Base-by-base conservation (phyloP, 2,797 vertebrate species). In the Tarsius wallacei region DNA sequence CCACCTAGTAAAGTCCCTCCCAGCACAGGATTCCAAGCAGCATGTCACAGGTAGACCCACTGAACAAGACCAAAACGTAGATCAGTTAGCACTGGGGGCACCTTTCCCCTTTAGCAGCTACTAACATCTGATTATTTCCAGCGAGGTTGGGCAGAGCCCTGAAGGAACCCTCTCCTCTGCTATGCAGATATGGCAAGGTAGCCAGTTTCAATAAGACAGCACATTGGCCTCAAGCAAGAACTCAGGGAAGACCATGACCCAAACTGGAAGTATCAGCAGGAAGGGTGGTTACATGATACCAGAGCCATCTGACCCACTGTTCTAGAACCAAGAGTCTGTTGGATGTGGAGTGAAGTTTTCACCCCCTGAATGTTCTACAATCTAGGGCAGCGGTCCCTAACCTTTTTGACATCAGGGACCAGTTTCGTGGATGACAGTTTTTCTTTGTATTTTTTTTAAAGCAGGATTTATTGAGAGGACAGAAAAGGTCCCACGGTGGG, bases 1-100 rank as follows among this genome's bases (percentile, higher is more conserved):
- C 24, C 57, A 59, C 42, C 17, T 53, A 36, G 42, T n/a, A 42
- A 86, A 49, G 42, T 28, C 49, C 51, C 51, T 51, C 49, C 59
- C 57, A 33, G 74, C 17, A 49, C 31, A 82, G 49, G 57, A 66
- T 53, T n/a, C 31, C 51, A 1, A 33, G 57, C 49, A 36, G 15
- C 1, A 10, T 36, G 57, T 12, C 83, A 74, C 12, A 1, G 61
- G 17, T 2, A 0, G 26, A 24, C 7, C 19, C 7, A 0, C 0
- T 36, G 16, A 53, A 70, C 47, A 33, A 47, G 47, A 77, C 15
- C 71, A 49, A n/a, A 82, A 59, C 51, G 68, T 10, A 5, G 68
- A 21, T 7, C 15, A 7, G 11, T 2, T 33, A 13, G 55, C 85
- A 14, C 16, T 22, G 33, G 61, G 55, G 78, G n/a, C 2, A 8